Evolutionary conservation across 2,888 invertebrate species (phyloP).

Genomic region (Toxonevra muliebris): DNA sequence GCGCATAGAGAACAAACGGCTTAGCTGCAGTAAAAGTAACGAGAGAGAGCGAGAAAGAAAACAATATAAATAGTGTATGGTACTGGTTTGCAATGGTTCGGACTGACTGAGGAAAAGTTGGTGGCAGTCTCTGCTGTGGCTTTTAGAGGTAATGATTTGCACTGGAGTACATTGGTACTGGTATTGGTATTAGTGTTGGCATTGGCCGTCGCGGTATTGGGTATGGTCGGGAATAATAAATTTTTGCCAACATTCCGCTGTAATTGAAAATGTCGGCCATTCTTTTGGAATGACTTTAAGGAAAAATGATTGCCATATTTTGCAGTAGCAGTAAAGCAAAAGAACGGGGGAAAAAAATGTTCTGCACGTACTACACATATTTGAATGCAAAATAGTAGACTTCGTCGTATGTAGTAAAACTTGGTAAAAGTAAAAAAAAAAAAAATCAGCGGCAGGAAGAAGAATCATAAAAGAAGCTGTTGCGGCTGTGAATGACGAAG

Average conservation of each 20-base stretch:
- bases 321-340: conserved; percentile 16
- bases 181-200: neutral
- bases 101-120: neutral
- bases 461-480: neutral
- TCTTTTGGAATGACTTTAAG: conserved; percentile 52
- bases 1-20: neutral
- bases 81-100: too few relatives aligned
- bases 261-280: conserved; percentile 63
- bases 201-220: neutral
- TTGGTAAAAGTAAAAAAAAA: too few relatives aligned
- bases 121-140: neutral
- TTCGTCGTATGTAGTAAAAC: too few relatives aligned
- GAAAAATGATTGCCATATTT: conserved; percentile 61
- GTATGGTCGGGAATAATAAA: conserved; percentile 50
- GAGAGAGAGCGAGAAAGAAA: neutral
- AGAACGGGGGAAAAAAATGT: neutral
- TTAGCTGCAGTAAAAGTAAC: neutral
- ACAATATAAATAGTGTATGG: too few relatives aligned
- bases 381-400: too few relatives aligned
- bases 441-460: neutral
- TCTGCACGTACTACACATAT: too few relatives aligned
- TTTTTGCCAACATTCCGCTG: conserved; percentile 58
- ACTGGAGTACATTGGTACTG: neutral
- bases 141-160: neutral
- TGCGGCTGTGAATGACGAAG: neutral